Conservation (phyloP, 2,797 vertebrate genomes). For the Enteromius argenteus region DNA sequence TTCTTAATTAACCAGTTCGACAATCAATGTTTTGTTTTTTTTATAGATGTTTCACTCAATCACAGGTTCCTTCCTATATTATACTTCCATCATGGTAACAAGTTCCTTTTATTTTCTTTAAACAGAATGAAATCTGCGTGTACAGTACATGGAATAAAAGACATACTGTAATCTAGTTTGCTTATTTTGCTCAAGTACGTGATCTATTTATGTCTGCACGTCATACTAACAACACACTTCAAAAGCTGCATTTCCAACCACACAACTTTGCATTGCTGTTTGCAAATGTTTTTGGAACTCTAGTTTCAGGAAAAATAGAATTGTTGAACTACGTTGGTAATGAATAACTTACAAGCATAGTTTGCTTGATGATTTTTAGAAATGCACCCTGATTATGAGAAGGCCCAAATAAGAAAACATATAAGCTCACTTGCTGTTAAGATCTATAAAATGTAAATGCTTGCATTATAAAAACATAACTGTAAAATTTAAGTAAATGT, state of each 20-base stretch:
- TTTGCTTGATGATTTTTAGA: not conserved
- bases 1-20: not conserved
- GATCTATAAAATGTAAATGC: not conserved
- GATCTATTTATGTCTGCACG: not conserved
- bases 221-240: not conserved
- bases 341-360: not conserved
- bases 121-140: not conserved
- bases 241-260: not conserved
- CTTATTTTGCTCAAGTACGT: not conserved
- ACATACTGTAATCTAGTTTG: not conserved
- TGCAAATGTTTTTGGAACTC: not conserved
- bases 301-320: not conserved
- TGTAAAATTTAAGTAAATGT: not conserved
- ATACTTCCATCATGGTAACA: not conserved
- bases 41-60: not conserved
- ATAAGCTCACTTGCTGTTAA: not conserved
- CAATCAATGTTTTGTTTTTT: not conserved
- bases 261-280: not conserved
- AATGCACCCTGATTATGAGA: not conserved
- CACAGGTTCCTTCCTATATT: not conserved
- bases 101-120: not conserved
- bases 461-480: not conserved
- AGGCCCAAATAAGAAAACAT: not conserved
- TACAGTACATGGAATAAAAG: not conserved
- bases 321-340: not conserved